These are phyloP conservation scores for Natator depressus DNA, from an alignment of 2,113 vertebrate species.

Conservation along the genomic window DNA sequence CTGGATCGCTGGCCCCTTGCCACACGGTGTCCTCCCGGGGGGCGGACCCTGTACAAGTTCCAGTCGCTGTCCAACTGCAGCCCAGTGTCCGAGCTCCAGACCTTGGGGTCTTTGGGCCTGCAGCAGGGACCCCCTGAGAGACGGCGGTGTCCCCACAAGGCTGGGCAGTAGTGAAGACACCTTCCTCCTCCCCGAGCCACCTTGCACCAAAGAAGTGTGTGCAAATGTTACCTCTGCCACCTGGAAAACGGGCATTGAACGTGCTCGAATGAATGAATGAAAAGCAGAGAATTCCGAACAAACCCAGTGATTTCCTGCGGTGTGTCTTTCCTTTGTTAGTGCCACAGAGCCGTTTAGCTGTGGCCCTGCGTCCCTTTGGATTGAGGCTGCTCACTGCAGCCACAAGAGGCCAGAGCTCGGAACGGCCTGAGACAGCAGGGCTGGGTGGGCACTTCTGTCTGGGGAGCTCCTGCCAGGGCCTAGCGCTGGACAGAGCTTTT, in stretches of 20 bases:
- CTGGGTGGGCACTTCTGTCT: not conserved
- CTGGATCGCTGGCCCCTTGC: not conserved
- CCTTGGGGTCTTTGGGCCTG: not conserved
- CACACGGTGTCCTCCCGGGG: not conserved
- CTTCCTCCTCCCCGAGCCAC: too few species aligned
- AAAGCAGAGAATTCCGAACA: not conserved
- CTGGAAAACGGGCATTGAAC: not conserved
- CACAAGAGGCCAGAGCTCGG: not conserved
- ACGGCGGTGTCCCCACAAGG: not conserved
- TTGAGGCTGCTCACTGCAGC: not conserved
- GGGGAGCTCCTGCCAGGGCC: not conserved
- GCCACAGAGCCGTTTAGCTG: too few species aligned
- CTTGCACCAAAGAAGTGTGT: not conserved
- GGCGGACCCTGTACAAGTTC: not conserved
- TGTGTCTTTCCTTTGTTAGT: not conserved
- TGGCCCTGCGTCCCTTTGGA: not conserved
- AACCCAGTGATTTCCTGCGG: not conserved
- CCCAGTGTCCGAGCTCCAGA: not conserved
- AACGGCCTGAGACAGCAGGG: too few species aligned
- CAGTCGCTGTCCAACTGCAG: not conserved
- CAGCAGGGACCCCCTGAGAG: not conserved
- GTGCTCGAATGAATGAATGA: too few species aligned
- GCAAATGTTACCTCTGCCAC: too few species aligned
- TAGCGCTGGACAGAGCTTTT: not conserved
- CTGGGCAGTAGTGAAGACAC: not conserved